These are phyloP conservation scores for Salmo trutta DNA, from an alignment of 2,797 vertebrate genomes.

Conservation along the genomic window DNA sequence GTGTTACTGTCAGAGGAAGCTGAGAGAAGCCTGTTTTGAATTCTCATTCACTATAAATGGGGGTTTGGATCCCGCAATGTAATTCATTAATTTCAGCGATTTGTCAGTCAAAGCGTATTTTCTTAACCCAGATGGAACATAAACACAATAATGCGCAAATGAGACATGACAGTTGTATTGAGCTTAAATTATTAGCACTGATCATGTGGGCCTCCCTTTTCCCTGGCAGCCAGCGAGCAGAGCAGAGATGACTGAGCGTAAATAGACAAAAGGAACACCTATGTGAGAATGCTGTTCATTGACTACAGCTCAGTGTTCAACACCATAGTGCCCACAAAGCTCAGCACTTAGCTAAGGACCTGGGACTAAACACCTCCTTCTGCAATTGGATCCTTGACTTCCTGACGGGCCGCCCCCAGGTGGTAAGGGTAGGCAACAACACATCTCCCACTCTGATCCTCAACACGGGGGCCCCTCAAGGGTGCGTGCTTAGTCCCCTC, in stretches of 20 bases:
- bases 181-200: constrained; percentile 77
- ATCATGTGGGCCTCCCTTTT: constrained; percentile 66
- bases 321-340: no score
- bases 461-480: no score
- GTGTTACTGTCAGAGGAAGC: constrained; percentile 53
- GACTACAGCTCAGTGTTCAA: no score
- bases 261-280: constrained; percentile 69
- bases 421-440: no score
- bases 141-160: constrained; percentile 77
- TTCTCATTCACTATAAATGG: constrained; percentile 42
- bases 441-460: no score
- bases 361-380: no score
- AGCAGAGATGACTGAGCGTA: constrained; percentile 56
- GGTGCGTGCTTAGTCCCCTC: no score
- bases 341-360: no score
- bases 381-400: no score
- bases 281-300: constrained; percentile 49
- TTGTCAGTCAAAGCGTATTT: constrained; percentile 67
- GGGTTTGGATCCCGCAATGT: constrained; percentile 42
- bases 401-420: no score
- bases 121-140: constrained; percentile 62
- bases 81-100: constrained; percentile 74
- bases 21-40: constrained; percentile 58
- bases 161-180: constrained; percentile 77
- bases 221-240: constrained; percentile 51